These are phyloP conservation scores for Orientallactaga bullata DNA, from an alignment of 2,113 vertebrate genomes.

Conservation along the genomic window DNA sequence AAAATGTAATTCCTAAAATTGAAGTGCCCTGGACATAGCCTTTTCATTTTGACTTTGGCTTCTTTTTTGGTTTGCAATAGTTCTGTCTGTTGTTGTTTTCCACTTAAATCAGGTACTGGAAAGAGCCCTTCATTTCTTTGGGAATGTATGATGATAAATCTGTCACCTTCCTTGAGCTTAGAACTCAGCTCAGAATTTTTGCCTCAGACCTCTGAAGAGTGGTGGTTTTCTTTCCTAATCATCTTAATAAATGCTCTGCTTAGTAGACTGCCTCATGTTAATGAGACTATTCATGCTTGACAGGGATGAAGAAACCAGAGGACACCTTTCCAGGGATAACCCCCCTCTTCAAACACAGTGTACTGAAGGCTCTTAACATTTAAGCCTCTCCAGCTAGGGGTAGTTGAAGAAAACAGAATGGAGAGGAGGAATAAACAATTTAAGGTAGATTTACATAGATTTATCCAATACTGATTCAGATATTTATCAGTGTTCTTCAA, in stretches of 20 bases:
- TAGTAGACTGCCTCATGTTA: not conserved
- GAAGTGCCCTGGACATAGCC: not conserved
- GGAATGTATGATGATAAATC: not conserved
- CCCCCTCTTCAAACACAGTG: not conserved
- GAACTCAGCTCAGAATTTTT: not conserved
- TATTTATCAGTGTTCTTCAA: slow-evolving; percentile 19
- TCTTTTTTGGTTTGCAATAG: not conserved
- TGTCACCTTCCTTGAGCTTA: not conserved
- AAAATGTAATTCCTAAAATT: not conserved
- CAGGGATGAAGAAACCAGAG: not conserved
- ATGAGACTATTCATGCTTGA: not conserved
- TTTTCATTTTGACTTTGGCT: not conserved
- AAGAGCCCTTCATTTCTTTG: not conserved
- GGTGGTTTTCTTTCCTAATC: not conserved
- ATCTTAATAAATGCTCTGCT: not conserved
- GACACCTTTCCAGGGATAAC: not conserved
- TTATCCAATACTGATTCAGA: not conserved
- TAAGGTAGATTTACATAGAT: not conserved
- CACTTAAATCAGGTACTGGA: not conserved
- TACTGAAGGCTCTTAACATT: not conserved
- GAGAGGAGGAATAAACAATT: not conserved
- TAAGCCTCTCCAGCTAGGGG: not conserved
- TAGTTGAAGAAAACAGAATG: not conserved
- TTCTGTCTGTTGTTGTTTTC: not conserved
- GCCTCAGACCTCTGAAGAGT: not conserved